Conservation (phyloP, 1,140 invertebrate genomes). For the Drosophila truncata region DNA sequence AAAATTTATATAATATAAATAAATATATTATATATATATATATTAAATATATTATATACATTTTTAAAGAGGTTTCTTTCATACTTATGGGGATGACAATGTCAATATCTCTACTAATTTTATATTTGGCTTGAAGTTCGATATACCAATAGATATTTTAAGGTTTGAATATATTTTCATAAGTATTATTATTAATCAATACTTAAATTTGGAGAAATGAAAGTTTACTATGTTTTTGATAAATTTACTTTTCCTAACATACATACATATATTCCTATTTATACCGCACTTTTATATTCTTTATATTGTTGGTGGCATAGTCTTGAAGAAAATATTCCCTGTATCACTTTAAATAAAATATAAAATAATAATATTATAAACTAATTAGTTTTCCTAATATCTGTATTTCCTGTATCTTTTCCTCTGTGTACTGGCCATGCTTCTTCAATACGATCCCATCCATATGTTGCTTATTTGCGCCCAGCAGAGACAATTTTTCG, state of each 20-base stretch:
- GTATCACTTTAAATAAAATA: not conserved
- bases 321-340: not conserved
- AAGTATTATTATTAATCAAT: not conserved
- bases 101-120: not conserved
- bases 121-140: not conserved
- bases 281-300: too few species aligned
- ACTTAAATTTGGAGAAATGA: not conserved
- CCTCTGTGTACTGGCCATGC: conserved; percentile 23
- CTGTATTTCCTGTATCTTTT: not conserved
- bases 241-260: too few species aligned
- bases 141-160: not conserved
- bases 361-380: not conserved
- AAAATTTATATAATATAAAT: not conserved
- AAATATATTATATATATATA: not conserved
- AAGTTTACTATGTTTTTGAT: too few species aligned
- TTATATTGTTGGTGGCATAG: too few species aligned
- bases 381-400: not conserved
- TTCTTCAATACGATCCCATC: conserved; percentile 51
- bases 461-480: conserved; percentile 79
- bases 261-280: too few species aligned
- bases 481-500: conserved; percentile 55
- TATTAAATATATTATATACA: not conserved
- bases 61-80: not conserved
- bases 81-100: not conserved
- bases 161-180: not conserved